Base-by-base conservation (phyloP, 2,888 invertebrate species). In the Platynereis dumerilii region DNA sequence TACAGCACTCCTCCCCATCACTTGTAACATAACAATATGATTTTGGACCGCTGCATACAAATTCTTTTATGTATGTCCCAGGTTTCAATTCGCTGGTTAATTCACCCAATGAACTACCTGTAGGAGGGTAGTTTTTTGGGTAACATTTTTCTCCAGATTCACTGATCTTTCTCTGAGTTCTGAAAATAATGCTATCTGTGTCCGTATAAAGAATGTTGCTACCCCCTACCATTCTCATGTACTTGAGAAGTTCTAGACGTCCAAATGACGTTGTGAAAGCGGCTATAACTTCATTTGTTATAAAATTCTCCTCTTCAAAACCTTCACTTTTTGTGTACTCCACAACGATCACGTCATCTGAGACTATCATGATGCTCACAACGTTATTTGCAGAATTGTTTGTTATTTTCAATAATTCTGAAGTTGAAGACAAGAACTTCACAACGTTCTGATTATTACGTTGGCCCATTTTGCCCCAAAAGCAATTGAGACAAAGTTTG, bases 31-130 rank as follows among this genome's bases (percentile, higher is more conserved):
- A n/a, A n/a, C n/a, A n/a, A n/a, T n/a, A n/a, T n/a, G n/a, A n/a
- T n/a, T n/a, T n/a, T n/a, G n/a, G n/a, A n/a, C n/a, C n/a, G n/a
- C n/a, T n/a, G n/a, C 74, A 72, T 15, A 79, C 76, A 70, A 80
- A 82, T 64, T 78, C 72, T 34, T 34, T 0, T 83, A 58, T 65
- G 83, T 83, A 67, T 83, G 76, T 0, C 80, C 83, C 68, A 83
- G 66, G 53, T 12, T 29, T 24, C 42, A 58, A n/a, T 22, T 58
- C 58, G 15, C 24, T 24, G 1, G 58, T 58, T 2, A 58, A 24
- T 7, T 58, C 58, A 17, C 58, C 58, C 2, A 58, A n/a, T 2
- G 26, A 34, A 20, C 26, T 42, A 34, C 58, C 58, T n/a, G n/a
- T n/a, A n/a, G n/a, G n/a, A n/a, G n/a, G n/a, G n/a, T n/a, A n/a